A percentile compares a stretch with the other conserved stretches of the same genome.
Conservation (phyloP, 2,888 invertebrate species). For the Rhaphigaster nebulosa region DNA sequence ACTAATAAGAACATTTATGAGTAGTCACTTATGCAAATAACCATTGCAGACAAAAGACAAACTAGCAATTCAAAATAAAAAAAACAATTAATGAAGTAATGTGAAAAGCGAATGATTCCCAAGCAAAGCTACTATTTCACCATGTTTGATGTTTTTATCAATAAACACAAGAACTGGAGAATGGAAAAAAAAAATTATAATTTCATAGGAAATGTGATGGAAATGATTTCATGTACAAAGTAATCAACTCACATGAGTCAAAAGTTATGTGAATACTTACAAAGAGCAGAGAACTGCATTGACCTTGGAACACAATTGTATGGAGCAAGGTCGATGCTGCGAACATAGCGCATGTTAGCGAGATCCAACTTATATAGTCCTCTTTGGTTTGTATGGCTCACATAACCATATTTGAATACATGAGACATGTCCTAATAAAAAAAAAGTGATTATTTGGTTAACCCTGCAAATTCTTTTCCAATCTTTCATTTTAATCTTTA, state of each 20-base stretch:
- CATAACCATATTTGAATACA: constrained; percentile 80
- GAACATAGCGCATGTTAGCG: constrained; percentile 78
- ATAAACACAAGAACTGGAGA: not conserved
- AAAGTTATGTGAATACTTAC: too few species aligned
- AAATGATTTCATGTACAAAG: too few species aligned
- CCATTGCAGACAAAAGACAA: too few species aligned
- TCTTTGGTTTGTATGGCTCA: constrained; percentile 79
- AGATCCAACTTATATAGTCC: constrained; percentile 82
- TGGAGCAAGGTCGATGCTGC: constrained; percentile 79
- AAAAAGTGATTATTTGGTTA: constrained; percentile 43
- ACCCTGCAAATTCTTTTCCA: too few species aligned
- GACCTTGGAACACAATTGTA: constrained; percentile 81
- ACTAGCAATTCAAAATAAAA: too few species aligned
- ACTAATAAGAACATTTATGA: too few species aligned
- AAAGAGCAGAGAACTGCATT: constrained; percentile 79
- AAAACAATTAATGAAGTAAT: too few species aligned
- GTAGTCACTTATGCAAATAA: too few species aligned
- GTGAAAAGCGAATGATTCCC: not conserved
- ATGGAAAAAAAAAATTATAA: not conserved
- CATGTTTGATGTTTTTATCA: not conserved
- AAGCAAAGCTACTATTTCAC: not conserved
- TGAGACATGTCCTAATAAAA: constrained; percentile 72
- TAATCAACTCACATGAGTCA: too few species aligned
- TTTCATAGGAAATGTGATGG: too few species aligned
- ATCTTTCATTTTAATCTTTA: not conserved